Conservation (phyloP, 30 jellyfish, hydroid and myxozoan species). For the Hydractinia symbiolongicarpus region DNA sequence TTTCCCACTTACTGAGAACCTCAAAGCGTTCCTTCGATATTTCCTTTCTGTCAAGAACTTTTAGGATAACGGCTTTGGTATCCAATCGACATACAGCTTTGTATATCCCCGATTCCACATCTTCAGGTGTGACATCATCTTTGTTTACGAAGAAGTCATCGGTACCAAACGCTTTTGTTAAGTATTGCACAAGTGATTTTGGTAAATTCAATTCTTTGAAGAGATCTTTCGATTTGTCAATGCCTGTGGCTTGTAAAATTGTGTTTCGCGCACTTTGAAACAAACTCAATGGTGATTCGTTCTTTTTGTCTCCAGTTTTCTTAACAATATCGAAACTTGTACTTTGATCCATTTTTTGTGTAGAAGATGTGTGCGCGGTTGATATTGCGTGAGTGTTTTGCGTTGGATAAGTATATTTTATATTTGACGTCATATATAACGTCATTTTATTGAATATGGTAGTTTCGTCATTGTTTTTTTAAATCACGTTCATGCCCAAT, state of each 20-base stretch:
- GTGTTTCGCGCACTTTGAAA: constrained; percentile 27
- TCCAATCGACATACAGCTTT: constrained; percentile 38
- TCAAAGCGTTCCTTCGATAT: constrained; percentile 33
- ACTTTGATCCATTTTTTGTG: too few species aligned
- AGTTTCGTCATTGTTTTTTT: too few species aligned
- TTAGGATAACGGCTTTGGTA: constrained; percentile 32
- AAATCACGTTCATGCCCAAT: too few species aligned
- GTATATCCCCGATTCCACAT: constrained; percentile 46
- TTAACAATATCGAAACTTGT: too few species aligned
- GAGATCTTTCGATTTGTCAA: constrained; percentile 42
- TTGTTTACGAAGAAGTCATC: constrained; percentile 52
- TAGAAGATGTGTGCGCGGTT: too few species aligned
- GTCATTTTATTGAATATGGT: too few species aligned
- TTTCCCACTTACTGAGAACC: constrained; percentile 29
- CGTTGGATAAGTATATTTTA: too few species aligned
- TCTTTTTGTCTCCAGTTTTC: too few species aligned
- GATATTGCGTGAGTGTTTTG: too few species aligned
- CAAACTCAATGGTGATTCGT: too few species aligned
- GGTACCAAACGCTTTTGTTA: constrained; percentile 49
- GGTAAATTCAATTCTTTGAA: constrained; percentile 40
- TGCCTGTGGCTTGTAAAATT: constrained; percentile 38
- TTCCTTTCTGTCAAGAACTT: constrained; percentile 29
- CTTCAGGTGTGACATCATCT: constrained; percentile 59
- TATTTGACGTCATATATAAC: too few species aligned
- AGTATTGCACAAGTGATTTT: constrained; percentile 35